Conservation (phyloP, 2,797 vertebrate species). For the Scolopax bukidnonensis region DNA sequence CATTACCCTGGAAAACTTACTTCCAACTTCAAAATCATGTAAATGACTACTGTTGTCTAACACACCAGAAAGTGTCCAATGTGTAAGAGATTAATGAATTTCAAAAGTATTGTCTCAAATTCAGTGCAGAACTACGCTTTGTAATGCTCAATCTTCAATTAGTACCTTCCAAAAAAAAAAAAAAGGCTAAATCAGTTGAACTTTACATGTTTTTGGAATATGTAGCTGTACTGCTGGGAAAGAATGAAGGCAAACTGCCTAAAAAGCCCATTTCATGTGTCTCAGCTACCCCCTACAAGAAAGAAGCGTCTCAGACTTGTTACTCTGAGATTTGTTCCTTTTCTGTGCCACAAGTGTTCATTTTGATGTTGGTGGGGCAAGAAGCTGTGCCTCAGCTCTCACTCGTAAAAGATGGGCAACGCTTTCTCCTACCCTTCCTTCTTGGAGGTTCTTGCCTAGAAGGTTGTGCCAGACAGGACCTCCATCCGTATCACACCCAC, state of each 20-base stretch:
- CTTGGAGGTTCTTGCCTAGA: neutral
- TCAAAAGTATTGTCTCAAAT: neutral
- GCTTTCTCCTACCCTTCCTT: neutral
- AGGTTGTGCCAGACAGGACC: neutral
- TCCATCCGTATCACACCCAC: neutral
- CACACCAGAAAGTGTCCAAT: neutral
- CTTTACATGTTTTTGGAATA: neutral
- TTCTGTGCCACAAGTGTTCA: neutral
- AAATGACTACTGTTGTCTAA: neutral
- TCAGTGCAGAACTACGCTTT: neutral
- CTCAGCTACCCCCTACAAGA: neutral
- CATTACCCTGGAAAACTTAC: constrained; percentile 36
- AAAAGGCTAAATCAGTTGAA: neutral
- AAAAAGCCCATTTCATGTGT: neutral
- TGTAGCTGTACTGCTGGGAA: neutral
- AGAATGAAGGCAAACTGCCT: neutral
- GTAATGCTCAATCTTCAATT: neutral
- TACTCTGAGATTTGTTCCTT: neutral
- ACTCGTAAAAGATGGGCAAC: neutral
- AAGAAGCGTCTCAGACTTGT: neutral
- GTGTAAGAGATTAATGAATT: neutral
- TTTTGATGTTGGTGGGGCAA: neutral
- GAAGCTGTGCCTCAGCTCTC: neutral
- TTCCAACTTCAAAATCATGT: constrained; percentile 27
- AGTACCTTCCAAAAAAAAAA: neutral